Conservation (phyloP, 2,888 invertebrate species). For the Anticlea derivata region DNA sequence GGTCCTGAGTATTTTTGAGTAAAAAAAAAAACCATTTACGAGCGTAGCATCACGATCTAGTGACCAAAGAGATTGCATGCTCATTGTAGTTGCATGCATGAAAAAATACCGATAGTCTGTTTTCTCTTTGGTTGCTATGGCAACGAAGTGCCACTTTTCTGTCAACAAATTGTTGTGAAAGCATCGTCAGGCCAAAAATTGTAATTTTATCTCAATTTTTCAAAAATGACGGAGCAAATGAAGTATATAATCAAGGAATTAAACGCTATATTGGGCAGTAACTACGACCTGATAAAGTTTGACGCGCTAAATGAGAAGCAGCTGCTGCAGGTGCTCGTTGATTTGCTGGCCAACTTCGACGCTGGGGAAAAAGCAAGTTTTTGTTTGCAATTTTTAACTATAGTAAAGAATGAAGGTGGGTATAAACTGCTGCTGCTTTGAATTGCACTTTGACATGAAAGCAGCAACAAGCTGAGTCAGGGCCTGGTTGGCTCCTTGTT, state of each 20-base stretch:
- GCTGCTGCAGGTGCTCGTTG: constrained; percentile 90
- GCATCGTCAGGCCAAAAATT: neutral
- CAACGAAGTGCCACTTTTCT: constrained; percentile 38
- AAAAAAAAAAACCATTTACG: no score
- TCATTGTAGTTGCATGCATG: neutral
- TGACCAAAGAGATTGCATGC: no score
- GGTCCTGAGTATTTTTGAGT: no score
- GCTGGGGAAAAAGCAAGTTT: constrained; percentile 84
- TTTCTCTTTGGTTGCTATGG: constrained; percentile 39
- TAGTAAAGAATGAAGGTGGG: no score
- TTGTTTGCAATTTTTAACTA: no score
- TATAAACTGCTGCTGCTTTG: no score
- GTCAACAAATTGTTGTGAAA: constrained; percentile 12
- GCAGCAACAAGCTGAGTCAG: no score
- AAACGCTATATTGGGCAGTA: constrained; percentile 88
- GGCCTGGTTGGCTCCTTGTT: no score
- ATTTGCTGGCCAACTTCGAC: constrained; percentile 89
- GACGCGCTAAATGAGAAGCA: constrained; percentile 90
- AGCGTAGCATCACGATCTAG: no score
- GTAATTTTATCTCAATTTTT: neutral
- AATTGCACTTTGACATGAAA: no score
- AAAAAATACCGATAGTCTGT: no score
- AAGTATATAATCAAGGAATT: constrained; percentile 89
- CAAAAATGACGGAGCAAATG: constrained; percentile 85
- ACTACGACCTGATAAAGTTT: constrained; percentile 92